Evolutionary conservation across 2,113 vertebrate species (phyloP).

Genomic region (Thinocorus orbignyianus): DNA sequence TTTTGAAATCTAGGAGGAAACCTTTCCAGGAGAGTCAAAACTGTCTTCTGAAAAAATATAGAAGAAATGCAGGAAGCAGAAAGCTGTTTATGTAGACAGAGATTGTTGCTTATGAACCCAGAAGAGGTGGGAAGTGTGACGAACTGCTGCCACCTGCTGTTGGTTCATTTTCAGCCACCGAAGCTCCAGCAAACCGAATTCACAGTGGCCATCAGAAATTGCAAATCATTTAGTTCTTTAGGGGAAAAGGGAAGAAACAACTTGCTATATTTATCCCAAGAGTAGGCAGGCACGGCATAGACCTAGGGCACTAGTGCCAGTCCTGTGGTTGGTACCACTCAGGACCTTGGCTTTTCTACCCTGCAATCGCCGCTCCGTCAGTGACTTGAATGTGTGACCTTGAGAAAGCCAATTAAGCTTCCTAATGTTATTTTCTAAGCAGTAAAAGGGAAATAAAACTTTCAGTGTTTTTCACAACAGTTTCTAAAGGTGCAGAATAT

Average conservation of each 20-base stretch:
- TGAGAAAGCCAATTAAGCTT: neutral
- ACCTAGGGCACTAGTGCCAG: neutral
- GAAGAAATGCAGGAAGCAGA: neutral
- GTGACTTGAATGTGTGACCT: neutral
- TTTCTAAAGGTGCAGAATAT: neutral
- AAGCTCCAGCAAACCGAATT: neutral
- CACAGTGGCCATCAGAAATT: neutral
- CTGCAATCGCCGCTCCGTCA: neutral
- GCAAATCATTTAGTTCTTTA: neutral
- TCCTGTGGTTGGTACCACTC: neutral
- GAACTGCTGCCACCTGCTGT: slow-evolving; percentile 43
- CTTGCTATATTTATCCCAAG: neutral
- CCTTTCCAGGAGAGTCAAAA: neutral
- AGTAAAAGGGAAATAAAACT: neutral
- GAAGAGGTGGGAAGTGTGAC: neutral
- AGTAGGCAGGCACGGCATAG: neutral
- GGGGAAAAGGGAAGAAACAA: neutral
- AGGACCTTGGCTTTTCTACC: neutral
- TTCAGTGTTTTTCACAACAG: neutral
- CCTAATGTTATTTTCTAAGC: neutral
- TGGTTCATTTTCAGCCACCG: neutral
- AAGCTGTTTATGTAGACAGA: neutral
- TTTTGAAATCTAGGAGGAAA: neutral
- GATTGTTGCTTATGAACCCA: neutral
- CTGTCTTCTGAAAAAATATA: neutral